Evolutionary conservation across 2,888 invertebrate species (phyloP).

Genomic region (Cosmopolites sordidus): DNA sequence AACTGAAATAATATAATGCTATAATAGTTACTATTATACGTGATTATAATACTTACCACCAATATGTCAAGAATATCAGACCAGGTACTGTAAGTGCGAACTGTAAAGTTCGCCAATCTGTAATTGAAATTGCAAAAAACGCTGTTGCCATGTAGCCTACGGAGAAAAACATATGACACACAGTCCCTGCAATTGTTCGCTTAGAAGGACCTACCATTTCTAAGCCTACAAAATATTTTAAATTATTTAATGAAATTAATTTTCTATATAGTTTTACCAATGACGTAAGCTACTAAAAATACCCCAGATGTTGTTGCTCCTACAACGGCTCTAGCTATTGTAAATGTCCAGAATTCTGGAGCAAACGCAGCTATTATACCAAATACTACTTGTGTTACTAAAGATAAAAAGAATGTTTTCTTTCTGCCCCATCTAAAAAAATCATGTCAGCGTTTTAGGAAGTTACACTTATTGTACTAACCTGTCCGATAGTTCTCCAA

Average conservation of each 20-base stretch:
- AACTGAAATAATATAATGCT: too few species aligned
- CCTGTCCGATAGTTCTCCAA: slow-evolving; percentile 68
- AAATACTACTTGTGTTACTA: slow-evolving; percentile 64
- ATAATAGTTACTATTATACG: too few species aligned
- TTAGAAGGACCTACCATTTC: slow-evolving; percentile 71
- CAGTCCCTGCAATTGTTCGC: slow-evolving; percentile 65
- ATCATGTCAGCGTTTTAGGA: neutral
- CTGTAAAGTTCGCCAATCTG: slow-evolving; percentile 67
- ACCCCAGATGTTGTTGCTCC: slow-evolving; percentile 74
- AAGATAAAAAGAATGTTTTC: slow-evolving; percentile 66
- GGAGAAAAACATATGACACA: slow-evolving; percentile 72
- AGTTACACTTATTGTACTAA: slow-evolving; percentile 23
- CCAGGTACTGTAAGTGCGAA: slow-evolving; percentile 67
- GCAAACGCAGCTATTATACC: slow-evolving; percentile 64
- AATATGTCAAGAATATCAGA: slow-evolving; percentile 62
- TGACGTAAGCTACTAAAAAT: slow-evolving; percentile 73
- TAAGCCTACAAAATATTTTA: slow-evolving; percentile 46
- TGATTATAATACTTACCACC: slow-evolving; percentile 55
- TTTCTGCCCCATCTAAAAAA: slow-evolving; percentile 60
- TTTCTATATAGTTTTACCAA: too few species aligned
- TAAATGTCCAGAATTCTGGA: slow-evolving; percentile 65
- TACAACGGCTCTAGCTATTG: slow-evolving; percentile 61
- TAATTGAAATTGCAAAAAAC: slow-evolving; percentile 61
- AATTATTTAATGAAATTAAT: slow-evolving; percentile 4
- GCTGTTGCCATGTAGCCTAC: slow-evolving; percentile 67